A percentile compares a stretch with the other conserved stretches of the same genome.
phyloP scores from a whole-genome alignment of 1,140 invertebrate species.

The Anastrepha ludens region DNA sequence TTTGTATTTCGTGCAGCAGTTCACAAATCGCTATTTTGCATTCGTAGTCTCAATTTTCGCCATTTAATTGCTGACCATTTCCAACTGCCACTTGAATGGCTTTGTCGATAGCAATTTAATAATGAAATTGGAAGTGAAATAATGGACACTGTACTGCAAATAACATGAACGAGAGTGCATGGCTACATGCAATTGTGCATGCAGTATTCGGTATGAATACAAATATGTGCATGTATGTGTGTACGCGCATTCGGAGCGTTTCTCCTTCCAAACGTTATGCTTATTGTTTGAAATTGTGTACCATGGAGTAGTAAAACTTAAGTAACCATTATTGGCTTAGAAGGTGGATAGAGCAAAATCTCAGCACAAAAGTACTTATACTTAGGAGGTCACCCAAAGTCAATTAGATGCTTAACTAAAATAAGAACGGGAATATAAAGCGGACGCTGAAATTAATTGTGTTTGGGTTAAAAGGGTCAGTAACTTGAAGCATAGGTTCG shows the following conservation, averaged over 20 bases:
- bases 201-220: too few species aligned
- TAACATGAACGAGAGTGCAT: neutral
- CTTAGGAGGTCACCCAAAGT: too few species aligned
- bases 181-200: neutral
- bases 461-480: too few species aligned
- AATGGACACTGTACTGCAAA: neutral
- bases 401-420: too few species aligned
- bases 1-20: conserved; percentile 16
- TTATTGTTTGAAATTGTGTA: neutral
- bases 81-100: conserved; percentile 33
- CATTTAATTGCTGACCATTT: conserved; percentile 50
- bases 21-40: conserved; percentile 39
- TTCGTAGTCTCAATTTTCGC: conserved; percentile 12
- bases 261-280: neutral
- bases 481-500: too few species aligned
- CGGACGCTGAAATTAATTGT: too few species aligned
- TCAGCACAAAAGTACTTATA: too few species aligned
- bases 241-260: too few species aligned
- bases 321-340: neutral
- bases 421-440: too few species aligned
- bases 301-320: neutral
- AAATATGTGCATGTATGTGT: too few species aligned
- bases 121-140: neutral
- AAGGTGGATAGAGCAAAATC: too few species aligned
- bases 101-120: neutral